These are phyloP conservation scores for Anagrus nilaparvatae DNA, from an alignment of 1,140 invertebrate genomes.

Conservation along the genomic window DNA sequence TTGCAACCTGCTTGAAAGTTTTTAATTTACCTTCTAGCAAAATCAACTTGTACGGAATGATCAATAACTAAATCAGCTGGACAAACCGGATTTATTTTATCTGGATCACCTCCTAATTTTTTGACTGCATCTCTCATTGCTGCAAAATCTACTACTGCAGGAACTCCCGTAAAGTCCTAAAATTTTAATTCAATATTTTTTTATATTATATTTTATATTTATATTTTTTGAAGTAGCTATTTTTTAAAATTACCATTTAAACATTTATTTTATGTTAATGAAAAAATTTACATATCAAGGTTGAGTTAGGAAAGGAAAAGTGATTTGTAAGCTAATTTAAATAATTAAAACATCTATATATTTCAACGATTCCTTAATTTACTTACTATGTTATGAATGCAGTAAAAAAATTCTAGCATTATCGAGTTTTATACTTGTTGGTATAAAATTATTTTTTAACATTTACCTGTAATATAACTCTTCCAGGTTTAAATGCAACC, in stretches of 20 bases:
- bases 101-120: constrained; percentile 73
- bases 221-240: too few relatives aligned
- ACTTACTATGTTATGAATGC: too few relatives aligned
- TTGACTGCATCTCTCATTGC: constrained; percentile 95
- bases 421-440: background rate
- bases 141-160: constrained; percentile 96
- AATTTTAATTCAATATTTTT: too few relatives aligned
- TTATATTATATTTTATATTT: too few relatives aligned
- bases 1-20: background rate
- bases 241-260: too few relatives aligned
- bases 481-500: constrained; percentile 89
- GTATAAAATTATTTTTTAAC: constrained; percentile 2
- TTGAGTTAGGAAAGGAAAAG: too few relatives aligned
- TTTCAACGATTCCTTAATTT: too few relatives aligned
- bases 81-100: constrained; percentile 94
- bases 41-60: constrained; percentile 97
- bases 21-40: constrained; percentile 64
- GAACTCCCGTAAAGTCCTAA: constrained; percentile 91
- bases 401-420: too few relatives aligned
- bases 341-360: too few relatives aligned
- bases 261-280: too few relatives aligned
- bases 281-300: too few relatives aligned
- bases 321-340: too few relatives aligned
- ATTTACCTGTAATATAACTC: constrained; percentile 86
- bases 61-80: constrained; percentile 97